A percentile compares a stretch with the other conserved stretches of the same genome.
Evolutionary conservation across 1,140 invertebrate species (phyloP).

Genomic region (Caenorhabditis remanei): DNA sequence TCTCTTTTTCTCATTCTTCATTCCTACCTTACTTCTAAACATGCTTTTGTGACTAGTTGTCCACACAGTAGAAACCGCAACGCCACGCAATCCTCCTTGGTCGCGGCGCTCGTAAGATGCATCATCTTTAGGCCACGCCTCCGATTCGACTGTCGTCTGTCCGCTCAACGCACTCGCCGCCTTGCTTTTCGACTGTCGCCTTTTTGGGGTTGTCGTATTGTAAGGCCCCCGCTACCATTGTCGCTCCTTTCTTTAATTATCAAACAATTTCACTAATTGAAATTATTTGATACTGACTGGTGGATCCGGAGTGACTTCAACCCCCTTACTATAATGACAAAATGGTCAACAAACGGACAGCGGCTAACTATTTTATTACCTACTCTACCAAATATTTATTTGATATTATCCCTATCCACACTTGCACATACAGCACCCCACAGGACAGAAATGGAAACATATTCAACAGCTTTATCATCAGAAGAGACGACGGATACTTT

Average conservation of each 20-base stretch:
- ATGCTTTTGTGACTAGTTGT: constrained; percentile 54
- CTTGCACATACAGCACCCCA: constrained; percentile 47
- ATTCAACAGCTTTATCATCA: neutral
- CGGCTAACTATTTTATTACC: constrained; percentile 24
- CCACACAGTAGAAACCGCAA: constrained; percentile 53
- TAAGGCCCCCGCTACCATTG: constrained; percentile 10
- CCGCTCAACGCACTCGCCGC: constrained; percentile 49
- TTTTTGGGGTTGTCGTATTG: constrained; percentile 48
- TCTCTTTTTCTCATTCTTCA: neutral
- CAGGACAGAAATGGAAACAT: constrained; percentile 9
- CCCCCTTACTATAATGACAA: constrained; percentile 47
- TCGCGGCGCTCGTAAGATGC: constrained; percentile 36
- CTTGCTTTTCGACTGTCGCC: constrained; percentile 52
- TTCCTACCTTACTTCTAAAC: constrained; percentile 27
- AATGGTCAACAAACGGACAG: constrained; percentile 41
- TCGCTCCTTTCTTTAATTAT: neutral
- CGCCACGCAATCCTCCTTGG: neutral
- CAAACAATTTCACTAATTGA: neutral
- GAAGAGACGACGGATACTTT: constrained; percentile 9
- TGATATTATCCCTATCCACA: constrained; percentile 42
- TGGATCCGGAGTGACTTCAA: constrained; percentile 21
- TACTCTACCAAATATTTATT: constrained; percentile 19
- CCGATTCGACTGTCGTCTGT: neutral
- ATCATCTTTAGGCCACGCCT: constrained; percentile 53
- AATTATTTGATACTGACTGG: too few relatives aligned